Evolutionary conservation across 2,888 invertebrate species (phyloP), one percentile per base, ranked within the genome.

Genomic region (Anticlea derivata): DNA sequence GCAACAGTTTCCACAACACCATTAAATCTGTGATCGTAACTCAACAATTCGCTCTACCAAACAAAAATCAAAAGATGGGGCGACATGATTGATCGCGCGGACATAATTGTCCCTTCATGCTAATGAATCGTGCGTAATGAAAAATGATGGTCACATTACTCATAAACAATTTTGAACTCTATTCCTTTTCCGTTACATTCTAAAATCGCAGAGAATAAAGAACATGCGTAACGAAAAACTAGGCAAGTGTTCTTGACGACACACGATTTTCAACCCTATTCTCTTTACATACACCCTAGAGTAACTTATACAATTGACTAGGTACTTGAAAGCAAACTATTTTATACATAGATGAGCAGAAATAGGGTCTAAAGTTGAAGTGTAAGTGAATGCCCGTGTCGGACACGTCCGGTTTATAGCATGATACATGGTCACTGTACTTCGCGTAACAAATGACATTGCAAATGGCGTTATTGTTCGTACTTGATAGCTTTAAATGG

Each of bases 41-140:
- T 52, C 57, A 49, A 27, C 48, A 27, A 50, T 52, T 56, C 57
- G 51, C 49, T 40, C 60, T 60, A 70, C 70, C 60, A 72, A 78
- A 69, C 76, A 73, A 80, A 83, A 80, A 80, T 80, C 76, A 80
- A 81, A 80, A 67, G 73, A 68, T 73, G 69, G 83, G 86, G 83
- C 71, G 79, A 70, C 72, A 67, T 87, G 87, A 88, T 82, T 76
- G 80, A 88, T 86, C 77, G 76, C 70, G 78, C 82, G 77, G 70
- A 79, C 78, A 83, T 86, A 88, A 89, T 89, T 87, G 86, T 77
- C 78, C 83, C 82, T 80, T 81, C 77, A 80, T 82, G 83, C 81
- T 87, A 87, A 89, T 88, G 88, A 87, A 87, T 85, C 87, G 86
- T 78, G 76, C 66, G 77, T 86, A 86, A 88, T 88, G 87, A 86